Percentiles rank a stretch among this genome's conserved stretches.
These are phyloP conservation scores for Dromas ardeola DNA, from an alignment of 2,113 vertebrate genomes.

Conservation along the genomic window DNA sequence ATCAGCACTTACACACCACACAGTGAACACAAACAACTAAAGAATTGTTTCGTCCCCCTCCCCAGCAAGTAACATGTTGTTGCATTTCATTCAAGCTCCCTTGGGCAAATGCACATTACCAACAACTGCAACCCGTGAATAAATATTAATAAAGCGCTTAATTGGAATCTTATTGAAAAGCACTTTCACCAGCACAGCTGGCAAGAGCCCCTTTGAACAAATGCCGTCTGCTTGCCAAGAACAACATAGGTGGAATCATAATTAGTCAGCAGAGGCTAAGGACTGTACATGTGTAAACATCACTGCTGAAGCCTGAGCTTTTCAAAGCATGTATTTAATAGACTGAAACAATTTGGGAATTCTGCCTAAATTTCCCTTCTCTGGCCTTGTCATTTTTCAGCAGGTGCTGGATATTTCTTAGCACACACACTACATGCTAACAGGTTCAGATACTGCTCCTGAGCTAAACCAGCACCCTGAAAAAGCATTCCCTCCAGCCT, in stretches of 20 bases:
- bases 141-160: constrained; percentile 53
- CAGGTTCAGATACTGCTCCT: background rate
- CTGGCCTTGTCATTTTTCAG: background rate
- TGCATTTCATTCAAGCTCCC: background rate
- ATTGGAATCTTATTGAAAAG: background rate
- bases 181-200: constrained; percentile 12
- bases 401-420: background rate
- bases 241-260: constrained; percentile 5
- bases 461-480: background rate
- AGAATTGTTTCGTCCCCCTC: background rate
- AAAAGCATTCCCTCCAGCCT: background rate
- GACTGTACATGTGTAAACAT: background rate
- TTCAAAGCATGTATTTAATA: background rate
- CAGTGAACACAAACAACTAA: background rate
- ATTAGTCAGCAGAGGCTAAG: background rate
- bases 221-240: background rate
- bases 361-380: background rate
- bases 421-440: background rate
- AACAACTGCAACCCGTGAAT: background rate
- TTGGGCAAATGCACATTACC: background rate
- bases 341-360: background rate
- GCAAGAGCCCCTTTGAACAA: constrained; percentile 4
- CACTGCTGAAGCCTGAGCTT: background rate
- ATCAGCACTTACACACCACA: too few species aligned
- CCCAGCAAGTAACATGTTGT: background rate